Evolutionary conservation across 2,113 vertebrate species (phyloP), one percentile per base, ranked within the genome.

Genomic region (Corapipo altera): DNA sequence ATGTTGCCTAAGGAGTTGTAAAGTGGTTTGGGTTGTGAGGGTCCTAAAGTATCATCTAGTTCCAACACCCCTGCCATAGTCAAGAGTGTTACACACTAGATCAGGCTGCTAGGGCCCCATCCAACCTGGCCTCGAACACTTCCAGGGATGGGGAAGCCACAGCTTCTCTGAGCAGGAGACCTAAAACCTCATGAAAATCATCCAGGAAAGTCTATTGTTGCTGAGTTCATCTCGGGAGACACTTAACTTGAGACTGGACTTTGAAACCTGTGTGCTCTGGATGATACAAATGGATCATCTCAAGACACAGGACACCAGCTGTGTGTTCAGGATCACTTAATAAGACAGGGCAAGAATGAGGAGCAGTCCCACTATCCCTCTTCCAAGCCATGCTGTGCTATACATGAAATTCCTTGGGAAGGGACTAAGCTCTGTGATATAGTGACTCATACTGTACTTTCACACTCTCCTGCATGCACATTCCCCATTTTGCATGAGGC

Each of bases 1-100:
- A 28, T n/a, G 6, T n/a, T 87, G 17, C 11, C 32, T 67, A 35
- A 83, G 41, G 41, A 62, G 41, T 7, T 0, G 0, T 27, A 35
- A 43, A 70, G 49, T 28, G 26, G 32, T 62, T 48, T 58, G n/a
- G 21, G 26, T 70, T 70, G 14, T 43, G 49, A 70, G 16, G n/a
- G 14, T 49, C 41, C 30, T 55, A 43, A 83, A 48, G 15, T 20
- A 43, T 33, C 32, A 23, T 3, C 7, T 12, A 24, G 19, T 59
- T 61, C 15, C 44, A 67, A 52, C 15, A 10, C 19, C 15, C 4
- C 37, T 74, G 76, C 21, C 48, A 27, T 1, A 62, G 48, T 9
- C 39, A 69, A 21, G 7, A 24, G 15, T 48, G 21, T 17, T 35
- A 49, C 9, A 9, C 22, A 57, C 39, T 9, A 55, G 35, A 18